Evolutionary conservation across 2,888 invertebrate species (phyloP).

Genomic region (Aphodius granarius): DNA sequence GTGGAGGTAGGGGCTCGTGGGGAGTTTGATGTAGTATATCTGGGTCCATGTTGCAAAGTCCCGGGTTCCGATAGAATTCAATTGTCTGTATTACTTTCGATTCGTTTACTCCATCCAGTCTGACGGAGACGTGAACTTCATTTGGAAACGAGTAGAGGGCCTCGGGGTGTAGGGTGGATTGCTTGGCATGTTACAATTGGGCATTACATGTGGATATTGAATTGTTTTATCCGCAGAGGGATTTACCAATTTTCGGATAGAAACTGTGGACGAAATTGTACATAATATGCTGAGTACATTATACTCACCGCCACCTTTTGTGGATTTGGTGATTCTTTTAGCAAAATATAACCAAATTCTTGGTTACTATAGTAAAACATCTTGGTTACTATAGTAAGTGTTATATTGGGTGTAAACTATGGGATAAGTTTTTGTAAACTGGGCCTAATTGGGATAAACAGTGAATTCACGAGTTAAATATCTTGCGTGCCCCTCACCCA

Average conservation of each 20-base stretch:
- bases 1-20: not conserved
- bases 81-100: slow-evolving; percentile 40
- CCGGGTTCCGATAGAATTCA: slow-evolving; percentile 31
- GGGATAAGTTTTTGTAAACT: too few species aligned
- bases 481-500: too few species aligned
- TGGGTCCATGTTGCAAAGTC: not conserved
- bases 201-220: not conserved
- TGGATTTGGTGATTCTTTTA: too few species aligned
- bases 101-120: slow-evolving; percentile 35
- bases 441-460: too few species aligned
- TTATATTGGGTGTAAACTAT: too few species aligned
- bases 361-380: too few species aligned
- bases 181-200: not conserved
- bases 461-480: too few species aligned
- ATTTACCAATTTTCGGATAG: not conserved
- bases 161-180: slow-evolving; percentile 1
- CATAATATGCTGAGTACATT: not conserved
- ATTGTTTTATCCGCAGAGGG: not conserved
- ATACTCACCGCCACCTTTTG: not conserved
- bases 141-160: not conserved
- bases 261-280: not conserved
- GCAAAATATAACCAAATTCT: too few species aligned
- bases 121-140: slow-evolving; percentile 32
- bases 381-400: too few species aligned
- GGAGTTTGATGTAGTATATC: not conserved